These are phyloP conservation scores for Hydractinia echinata DNA, from an alignment of 30 jellyfish, hydroid and myxozoan genomes.

Conservation along the genomic window DNA sequence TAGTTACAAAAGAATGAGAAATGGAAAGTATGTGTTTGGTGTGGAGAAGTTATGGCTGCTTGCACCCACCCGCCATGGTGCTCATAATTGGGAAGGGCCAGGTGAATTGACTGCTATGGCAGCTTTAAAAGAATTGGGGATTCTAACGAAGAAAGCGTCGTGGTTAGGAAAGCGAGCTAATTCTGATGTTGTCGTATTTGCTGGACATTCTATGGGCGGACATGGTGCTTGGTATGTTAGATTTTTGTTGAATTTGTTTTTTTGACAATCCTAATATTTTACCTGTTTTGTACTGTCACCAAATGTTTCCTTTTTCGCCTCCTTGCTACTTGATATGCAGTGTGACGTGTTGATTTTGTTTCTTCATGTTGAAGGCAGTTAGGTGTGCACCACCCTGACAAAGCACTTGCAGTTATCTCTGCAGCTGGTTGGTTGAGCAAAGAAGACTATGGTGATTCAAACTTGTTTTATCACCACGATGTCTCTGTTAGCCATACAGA, in stretches of 20 bases:
- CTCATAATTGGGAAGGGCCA: conserved; percentile 45
- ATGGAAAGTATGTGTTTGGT: conserved; percentile 31
- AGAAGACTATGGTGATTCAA: conserved; percentile 37
- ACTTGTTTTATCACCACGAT: conserved; percentile 27
- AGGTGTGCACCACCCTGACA: conserved; percentile 24
- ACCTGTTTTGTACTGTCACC: no score
- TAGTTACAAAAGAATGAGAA: conserved; percentile 31
- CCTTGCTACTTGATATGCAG: no score
- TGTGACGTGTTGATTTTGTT: no score
- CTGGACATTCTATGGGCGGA: conserved; percentile 44
- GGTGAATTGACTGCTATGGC: conserved; percentile 29
- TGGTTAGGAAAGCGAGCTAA: conserved; percentile 14
- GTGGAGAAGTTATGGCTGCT: conserved; percentile 28
- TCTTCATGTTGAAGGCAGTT: conserved; percentile 1
- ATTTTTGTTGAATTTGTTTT: background rate
- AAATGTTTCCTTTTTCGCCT: no score
- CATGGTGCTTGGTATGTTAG: conserved; percentile 40
- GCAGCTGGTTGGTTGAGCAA: conserved; percentile 33
- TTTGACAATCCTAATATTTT: background rate
- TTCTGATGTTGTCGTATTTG: conserved; percentile 28
- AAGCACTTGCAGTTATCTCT: conserved; percentile 31
- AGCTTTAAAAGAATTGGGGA: conserved; percentile 21
- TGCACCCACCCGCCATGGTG: conserved; percentile 41
- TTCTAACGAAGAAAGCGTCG: background rate
- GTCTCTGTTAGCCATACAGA: conserved; percentile 23